phyloP scores from a whole-genome alignment of 2,113 vertebrate genomes.

The Pterocles burchelli region DNA sequence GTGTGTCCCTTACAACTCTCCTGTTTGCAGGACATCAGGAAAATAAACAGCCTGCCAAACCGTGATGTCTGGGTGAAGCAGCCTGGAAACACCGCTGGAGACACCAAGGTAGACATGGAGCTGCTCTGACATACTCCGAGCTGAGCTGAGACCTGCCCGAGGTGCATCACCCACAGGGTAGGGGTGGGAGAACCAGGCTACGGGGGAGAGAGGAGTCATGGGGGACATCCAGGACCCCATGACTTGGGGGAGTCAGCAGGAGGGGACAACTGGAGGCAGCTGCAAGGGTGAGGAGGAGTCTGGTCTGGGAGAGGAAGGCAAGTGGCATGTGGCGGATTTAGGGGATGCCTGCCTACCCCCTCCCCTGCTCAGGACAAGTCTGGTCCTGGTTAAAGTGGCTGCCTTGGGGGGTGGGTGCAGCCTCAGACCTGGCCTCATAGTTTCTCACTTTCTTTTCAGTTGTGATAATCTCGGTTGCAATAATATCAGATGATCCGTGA shows the following conservation, averaged over 20 bases:
- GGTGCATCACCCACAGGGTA: neutral
- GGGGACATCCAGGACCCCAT: neutral
- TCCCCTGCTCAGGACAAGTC: neutral
- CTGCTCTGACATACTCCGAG: neutral
- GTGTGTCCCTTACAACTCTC: neutral
- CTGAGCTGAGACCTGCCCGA: neutral
- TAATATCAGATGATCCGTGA: neutral
- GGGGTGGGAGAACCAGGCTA: neutral
- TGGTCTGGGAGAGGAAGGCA: neutral
- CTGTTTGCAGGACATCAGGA: conserved; percentile 76
- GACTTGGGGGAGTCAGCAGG: neutral
- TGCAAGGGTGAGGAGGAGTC: neutral
- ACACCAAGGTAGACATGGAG: conserved; percentile 42
- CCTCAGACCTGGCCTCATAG: neutral
- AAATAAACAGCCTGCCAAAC: conserved; percentile 74
- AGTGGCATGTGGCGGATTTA: neutral
- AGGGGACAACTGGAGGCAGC: neutral
- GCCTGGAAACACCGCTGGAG: conserved; percentile 18
- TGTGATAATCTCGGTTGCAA: neutral
- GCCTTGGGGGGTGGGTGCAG: neutral
- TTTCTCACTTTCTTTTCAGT: conserved; percentile 46
- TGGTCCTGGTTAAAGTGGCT: neutral
- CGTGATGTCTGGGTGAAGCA: conserved; percentile 77
- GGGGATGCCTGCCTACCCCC: neutral
- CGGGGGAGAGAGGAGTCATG: accelerated